A percentile compares a stretch with the other conserved stretches of the same genome.
phyloP scores from a whole-genome alignment of 2,888 invertebrate species.

The Mechanitis mazaeus region DNA sequence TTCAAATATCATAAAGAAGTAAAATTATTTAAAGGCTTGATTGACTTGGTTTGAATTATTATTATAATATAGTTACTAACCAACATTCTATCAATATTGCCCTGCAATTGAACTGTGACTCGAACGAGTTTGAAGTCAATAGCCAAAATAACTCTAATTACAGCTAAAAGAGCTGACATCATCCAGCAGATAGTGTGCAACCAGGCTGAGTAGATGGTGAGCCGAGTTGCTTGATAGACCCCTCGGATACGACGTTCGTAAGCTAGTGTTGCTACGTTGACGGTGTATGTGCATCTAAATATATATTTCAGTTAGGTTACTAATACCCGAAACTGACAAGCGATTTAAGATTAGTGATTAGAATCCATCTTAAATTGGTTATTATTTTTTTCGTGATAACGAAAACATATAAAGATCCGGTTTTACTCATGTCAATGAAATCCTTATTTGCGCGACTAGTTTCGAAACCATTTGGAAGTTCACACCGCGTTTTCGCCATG shows the following conservation, averaged over 20 bases:
- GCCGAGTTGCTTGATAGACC: conserved; percentile 60
- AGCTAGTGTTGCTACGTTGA: conserved; percentile 61
- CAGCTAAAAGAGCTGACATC: conserved; percentile 48
- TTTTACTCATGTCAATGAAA: too few species aligned
- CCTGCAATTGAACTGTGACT: conserved; percentile 47
- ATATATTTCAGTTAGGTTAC: neutral
- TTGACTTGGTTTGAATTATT: too few species aligned
- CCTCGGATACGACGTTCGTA: conserved; percentile 65
- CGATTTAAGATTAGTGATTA: neutral
- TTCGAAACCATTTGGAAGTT: too few species aligned
- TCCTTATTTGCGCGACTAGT: too few species aligned
- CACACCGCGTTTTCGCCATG: too few species aligned
- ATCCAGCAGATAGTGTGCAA: conserved; percentile 65
- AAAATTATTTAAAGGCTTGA: too few species aligned
- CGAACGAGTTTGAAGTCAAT: conserved; percentile 64
- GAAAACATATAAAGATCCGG: too few species aligned
- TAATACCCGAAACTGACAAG: neutral
- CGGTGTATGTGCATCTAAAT: conserved; percentile 55
- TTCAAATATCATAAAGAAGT: too few species aligned
- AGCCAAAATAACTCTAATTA: conserved; percentile 50
- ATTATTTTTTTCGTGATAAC: too few species aligned
- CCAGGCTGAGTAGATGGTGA: conserved; percentile 65
- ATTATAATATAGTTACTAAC: conserved; percentile 35
- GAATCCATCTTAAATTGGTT: too few species aligned
- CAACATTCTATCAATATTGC: conserved; percentile 58